These are phyloP conservation scores for Melieria picta DNA, from an alignment of 2,888 invertebrate genomes.

Conservation along the genomic window DNA sequence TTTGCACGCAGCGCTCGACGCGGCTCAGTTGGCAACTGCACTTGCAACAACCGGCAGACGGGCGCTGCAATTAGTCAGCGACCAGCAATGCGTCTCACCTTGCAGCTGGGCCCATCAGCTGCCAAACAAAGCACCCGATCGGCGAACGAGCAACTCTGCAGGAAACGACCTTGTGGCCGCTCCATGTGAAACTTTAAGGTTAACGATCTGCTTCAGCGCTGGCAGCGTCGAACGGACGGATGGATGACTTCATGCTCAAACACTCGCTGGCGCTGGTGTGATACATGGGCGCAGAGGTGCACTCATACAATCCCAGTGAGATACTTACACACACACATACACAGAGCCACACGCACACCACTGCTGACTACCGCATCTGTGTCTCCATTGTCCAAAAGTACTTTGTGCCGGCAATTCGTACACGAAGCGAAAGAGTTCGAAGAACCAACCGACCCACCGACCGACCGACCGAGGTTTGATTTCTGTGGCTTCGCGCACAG, in stretches of 20 bases:
- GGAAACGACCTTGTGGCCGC: conserved; percentile 62
- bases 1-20: conserved; percentile 3
- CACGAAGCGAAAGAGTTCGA: conserved; percentile 13
- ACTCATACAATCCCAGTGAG: background rate
- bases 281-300: no score
- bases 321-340: conserved; percentile 18
- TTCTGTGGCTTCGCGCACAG: no score
- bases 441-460: conserved; percentile 11
- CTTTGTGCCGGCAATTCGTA: conserved; percentile 1
- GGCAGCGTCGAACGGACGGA: conserved; percentile 26
- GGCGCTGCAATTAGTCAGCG: conserved; percentile 23
- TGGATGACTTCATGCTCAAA: conserved; percentile 52
- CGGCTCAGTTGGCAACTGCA: conserved; percentile 2
- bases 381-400: background rate
- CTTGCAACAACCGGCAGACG: conserved; percentile 20
- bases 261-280: conserved; percentile 29
- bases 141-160: background rate
- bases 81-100: background rate
- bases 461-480: background rate
- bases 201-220: conserved; percentile 58
- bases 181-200: conserved; percentile 61
- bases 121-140: background rate
- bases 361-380: background rate
- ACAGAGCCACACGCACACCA: background rate
- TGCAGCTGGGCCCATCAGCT: conserved; percentile 1